These are phyloP conservation scores for Aspidapion aeneum DNA, from an alignment of 2,888 invertebrate species.

Conservation along the genomic window DNA sequence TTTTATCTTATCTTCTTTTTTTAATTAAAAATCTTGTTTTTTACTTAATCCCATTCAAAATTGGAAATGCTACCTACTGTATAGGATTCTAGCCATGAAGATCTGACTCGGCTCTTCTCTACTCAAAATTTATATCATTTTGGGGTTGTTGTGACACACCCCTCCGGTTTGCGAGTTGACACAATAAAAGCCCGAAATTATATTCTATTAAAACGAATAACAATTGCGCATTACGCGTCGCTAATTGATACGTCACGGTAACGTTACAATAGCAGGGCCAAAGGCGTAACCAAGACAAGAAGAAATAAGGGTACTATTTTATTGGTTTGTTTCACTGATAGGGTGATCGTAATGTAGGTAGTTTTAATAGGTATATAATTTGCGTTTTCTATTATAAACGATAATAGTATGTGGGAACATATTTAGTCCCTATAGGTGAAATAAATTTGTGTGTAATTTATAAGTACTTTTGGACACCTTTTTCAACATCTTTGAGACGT, in stretches of 20 bases:
- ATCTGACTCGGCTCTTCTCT: slow-evolving; percentile 11
- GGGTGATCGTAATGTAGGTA: not conserved
- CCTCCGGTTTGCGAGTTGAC: slow-evolving; percentile 40
- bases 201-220: slow-evolving; percentile 38
- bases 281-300: not conserved
- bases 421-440: too few relatives aligned
- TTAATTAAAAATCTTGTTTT: too few relatives aligned
- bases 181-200: slow-evolving; percentile 38
- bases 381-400: not conserved
- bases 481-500: too few relatives aligned
- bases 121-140: slow-evolving; percentile 33
- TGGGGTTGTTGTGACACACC: slow-evolving; percentile 40
- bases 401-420: not conserved
- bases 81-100: not conserved
- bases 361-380: too few relatives aligned
- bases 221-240: slow-evolving; percentile 39
- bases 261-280: slow-evolving; percentile 27
- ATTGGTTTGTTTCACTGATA: not conserved
- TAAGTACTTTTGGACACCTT: too few relatives aligned
- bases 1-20: too few relatives aligned
- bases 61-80: not conserved
- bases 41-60: too few relatives aligned
- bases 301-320: not conserved
- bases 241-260: slow-evolving; percentile 39
- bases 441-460: too few relatives aligned